Base-by-base conservation (phyloP, 2,113 vertebrate genomes). In the Seriola aureovittata region DNA sequence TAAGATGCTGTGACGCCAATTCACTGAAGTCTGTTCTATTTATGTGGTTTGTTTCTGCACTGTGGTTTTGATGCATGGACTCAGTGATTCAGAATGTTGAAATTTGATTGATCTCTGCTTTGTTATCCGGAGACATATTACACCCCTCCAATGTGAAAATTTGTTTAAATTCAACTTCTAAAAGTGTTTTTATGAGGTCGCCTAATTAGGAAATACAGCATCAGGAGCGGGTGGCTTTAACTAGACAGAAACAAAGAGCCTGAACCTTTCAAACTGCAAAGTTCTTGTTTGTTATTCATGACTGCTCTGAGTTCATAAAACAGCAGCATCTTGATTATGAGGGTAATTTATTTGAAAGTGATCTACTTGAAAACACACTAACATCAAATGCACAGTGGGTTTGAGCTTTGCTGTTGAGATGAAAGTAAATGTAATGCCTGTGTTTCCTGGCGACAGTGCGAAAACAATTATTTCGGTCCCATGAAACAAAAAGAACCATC, bases 21-120 rank as follows among this genome's bases (percentile, higher is more conserved):
- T 67, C 70, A 63, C 67, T 72, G 67, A 78, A 58, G 87, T 73
- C 75, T 83, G 67, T 11, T 64, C 59, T 52, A 17, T 85, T 92
- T 58, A 87, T 90, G 91, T 92, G 93, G 90, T 88, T 85, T 80
- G 40, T 85, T 62, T 85, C 66, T 78, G 59, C 13, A 67, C 86
- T 86, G 91, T 57, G 89, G 90, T 80, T 87, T 84, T 58, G 19
- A 64, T 75, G 78, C 85, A 60, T 21, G 25, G 32, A n/a, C 76
- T 65, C 67, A 40, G 8, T 73, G 62, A 77, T 81, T 87, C 69
- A 75, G 34, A 80, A 34, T 5, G 32, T 48, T 82, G 52, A 76
- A 80, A 81, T 50, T 1, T 67, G 13, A 85, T 80, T 88, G 80
- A 75, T 89, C 69, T 83, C 55, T 32, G 12, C 40, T 25, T 75